Conservation (phyloP, 2,888 invertebrate genomes). For the Papilio demoleus region DNA sequence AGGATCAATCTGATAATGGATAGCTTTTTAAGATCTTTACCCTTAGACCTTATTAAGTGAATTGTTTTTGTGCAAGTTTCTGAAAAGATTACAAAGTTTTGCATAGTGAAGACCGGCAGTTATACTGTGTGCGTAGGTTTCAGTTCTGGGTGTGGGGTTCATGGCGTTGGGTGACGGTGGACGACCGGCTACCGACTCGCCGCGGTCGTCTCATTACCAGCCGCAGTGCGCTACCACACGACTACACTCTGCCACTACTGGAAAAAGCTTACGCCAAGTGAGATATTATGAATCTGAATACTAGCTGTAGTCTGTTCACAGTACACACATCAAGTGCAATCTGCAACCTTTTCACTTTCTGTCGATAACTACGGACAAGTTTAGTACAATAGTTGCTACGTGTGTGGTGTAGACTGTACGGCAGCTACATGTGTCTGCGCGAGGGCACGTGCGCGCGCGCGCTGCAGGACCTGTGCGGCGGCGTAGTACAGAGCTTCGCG, state of each 20-base stretch:
- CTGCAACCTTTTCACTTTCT: too few species aligned
- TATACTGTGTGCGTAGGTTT: conserved; percentile 78
- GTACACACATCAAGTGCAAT: too few species aligned
- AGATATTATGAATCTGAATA: conserved; percentile 47
- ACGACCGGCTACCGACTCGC: conserved; percentile 89
- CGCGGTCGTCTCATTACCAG: conserved; percentile 85
- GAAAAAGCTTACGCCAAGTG: conserved; percentile 93
- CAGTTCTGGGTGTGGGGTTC: conserved; percentile 91
- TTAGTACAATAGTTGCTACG: too few species aligned
- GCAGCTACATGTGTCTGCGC: conserved; percentile 63
- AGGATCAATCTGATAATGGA: too few species aligned
- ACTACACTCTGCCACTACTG: conserved; percentile 90
- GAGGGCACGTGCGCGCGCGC: conserved; percentile 86
- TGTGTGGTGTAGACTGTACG: conserved; percentile 87
- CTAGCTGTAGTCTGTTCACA: too few species aligned
- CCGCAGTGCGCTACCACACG: conserved; percentile 75
- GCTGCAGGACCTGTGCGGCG: conserved; percentile 89
- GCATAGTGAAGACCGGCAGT: too few species aligned
- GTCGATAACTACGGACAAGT: too few species aligned
- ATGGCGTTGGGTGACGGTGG: conserved; percentile 89
- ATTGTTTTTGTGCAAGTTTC: too few species aligned
- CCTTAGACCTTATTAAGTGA: too few species aligned
- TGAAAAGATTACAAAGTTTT: too few species aligned
- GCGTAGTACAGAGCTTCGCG: conserved; percentile 89
- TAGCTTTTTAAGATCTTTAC: too few species aligned